Conservation (phyloP, 2,888 invertebrate genomes). For the Lymantria monacha region DNA sequence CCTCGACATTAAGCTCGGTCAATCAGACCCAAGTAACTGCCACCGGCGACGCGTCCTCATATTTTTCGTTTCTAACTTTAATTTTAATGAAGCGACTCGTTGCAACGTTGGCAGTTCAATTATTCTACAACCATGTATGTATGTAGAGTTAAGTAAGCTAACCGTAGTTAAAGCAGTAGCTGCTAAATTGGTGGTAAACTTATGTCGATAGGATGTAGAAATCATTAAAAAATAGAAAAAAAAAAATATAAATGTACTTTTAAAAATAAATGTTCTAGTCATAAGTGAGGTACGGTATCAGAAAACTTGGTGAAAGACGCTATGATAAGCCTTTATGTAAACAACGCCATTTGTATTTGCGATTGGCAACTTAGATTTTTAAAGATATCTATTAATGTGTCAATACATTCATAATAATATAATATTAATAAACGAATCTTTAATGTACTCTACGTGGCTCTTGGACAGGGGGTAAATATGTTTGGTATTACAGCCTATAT, state of each 20-base stretch:
- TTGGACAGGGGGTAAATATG: slow-evolving; percentile 62
- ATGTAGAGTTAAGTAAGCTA: slow-evolving; percentile 79
- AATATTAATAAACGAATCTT: slow-evolving; percentile 57
- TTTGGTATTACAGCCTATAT: slow-evolving; percentile 67
- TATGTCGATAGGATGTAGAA: slow-evolving; percentile 78
- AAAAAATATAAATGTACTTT: slow-evolving; percentile 59
- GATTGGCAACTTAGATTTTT: slow-evolving; percentile 78
- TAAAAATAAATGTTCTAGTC: slow-evolving; percentile 73
- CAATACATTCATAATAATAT: slow-evolving; percentile 61
- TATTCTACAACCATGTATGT: slow-evolving; percentile 74
- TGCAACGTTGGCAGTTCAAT: slow-evolving; percentile 54
- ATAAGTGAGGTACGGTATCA: slow-evolving; percentile 70
- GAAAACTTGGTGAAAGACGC: slow-evolving; percentile 81
- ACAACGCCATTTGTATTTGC: slow-evolving; percentile 72
- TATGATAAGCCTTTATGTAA: slow-evolving; percentile 76
- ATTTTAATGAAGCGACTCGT: slow-evolving; percentile 46
- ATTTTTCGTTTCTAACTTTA: slow-evolving; percentile 42
- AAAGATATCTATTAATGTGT: slow-evolving; percentile 63
- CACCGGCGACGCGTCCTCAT: slow-evolving; percentile 54
- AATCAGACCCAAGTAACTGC: slow-evolving; percentile 63
- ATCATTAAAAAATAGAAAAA: slow-evolving; percentile 67
- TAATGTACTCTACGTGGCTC: slow-evolving; percentile 65
- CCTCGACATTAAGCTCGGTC: slow-evolving; percentile 64
- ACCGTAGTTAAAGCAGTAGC: slow-evolving; percentile 68
- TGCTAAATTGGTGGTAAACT: slow-evolving; percentile 80